Evolutionary conservation across 2,113 vertebrate genomes (phyloP), one percentile per base, ranked within the genome.

Genomic region (Cyprinodon variegatus): DNA sequence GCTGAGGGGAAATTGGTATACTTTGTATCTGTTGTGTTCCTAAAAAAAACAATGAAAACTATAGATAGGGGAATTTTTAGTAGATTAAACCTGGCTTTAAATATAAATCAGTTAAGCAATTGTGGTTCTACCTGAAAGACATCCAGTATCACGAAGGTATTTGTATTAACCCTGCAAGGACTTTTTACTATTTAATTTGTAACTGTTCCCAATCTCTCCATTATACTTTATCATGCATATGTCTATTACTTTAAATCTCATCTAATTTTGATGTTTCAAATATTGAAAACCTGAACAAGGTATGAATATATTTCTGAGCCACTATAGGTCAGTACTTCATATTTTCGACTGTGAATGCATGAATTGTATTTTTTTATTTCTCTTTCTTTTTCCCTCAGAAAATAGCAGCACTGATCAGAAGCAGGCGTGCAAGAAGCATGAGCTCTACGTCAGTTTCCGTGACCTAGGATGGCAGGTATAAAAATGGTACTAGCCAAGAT

Each of bases 401-500:
- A 97, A 97, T 94, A 97, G 96, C 95, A 98, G 96, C 82, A 92
- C 93, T 0, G 96, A 98, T 90, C 97, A 97, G 94, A 90, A 96
- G 70, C 97, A 99, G 91, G 97, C 97, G 13, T 99, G 97, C 81
- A 98, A 97, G 95, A 98, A 98, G 87, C 97, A 98, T 0, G 97
- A 98, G 89, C 95, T 99, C 66, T 98, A 97, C 12, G 97, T 99
- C 94, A 99, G 97, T 83, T 99, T 99, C 95, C 95, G 96, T 10
- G 97, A 99, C 92, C 94, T 99, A 79, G 97, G 97, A 74, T 99
- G 97, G 97, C 97, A 99, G 96, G 97, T 99, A 94, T 87, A 87
- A 74, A 78, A 70, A 78, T 64, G 15, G 8, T 5, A 0, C 59
- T 68, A 8, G 4, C 40, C 70, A 67, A 14, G 67, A 61, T 4